Evolutionary conservation across 2,888 invertebrate genomes (phyloP), one percentile per base, ranked within the genome.

Genomic region (Euspilapteryx auroguttella): DNA sequence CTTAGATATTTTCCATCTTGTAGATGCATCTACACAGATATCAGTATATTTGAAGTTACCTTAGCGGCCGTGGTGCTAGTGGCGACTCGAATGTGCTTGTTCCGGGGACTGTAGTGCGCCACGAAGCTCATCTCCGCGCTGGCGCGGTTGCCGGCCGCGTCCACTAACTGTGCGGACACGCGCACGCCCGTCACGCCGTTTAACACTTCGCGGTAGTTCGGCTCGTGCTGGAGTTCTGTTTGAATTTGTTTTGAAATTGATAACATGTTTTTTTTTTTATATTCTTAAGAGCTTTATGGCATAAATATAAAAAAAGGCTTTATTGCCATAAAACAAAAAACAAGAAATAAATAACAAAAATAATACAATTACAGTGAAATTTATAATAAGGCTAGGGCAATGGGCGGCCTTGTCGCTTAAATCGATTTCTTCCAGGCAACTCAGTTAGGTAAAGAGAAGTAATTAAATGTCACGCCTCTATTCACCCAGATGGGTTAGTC

Each of bases 1-100:
- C n/a, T n/a, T n/a, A n/a, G n/a, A n/a, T n/a, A n/a, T n/a, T n/a
- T n/a, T n/a, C n/a, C n/a, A n/a, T n/a, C n/a, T n/a, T n/a, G n/a
- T n/a, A n/a, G n/a, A n/a, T n/a, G n/a, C n/a, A n/a, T n/a, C n/a
- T n/a, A n/a, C n/a, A n/a, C n/a, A n/a, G n/a, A n/a, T n/a, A n/a
- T n/a, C 5, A 17, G 8, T 17, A 6, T 17, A 17, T 17, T 6
- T 6, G 5, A 8, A 33, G 24, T 34, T 51, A 87, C 88, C 76
- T 79, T 82, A 0, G 94, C 89, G 29, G 85, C 73, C 8, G 81
- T 81, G 1, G 95, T 95, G 35, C 89, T 91, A 2, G 95, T 94
- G 4, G 85, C 79, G 12, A 95, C 85, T 49, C 91, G 87, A 7
- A 96, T 83, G 49, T 94, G 92, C 39, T 87, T 87, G 54, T 89